A percentile compares a stretch with the other conserved stretches of the same genome.
phyloP scores from a whole-genome alignment of 1,140 invertebrate genomes.

The Drosophila sulfurigaster region DNA sequence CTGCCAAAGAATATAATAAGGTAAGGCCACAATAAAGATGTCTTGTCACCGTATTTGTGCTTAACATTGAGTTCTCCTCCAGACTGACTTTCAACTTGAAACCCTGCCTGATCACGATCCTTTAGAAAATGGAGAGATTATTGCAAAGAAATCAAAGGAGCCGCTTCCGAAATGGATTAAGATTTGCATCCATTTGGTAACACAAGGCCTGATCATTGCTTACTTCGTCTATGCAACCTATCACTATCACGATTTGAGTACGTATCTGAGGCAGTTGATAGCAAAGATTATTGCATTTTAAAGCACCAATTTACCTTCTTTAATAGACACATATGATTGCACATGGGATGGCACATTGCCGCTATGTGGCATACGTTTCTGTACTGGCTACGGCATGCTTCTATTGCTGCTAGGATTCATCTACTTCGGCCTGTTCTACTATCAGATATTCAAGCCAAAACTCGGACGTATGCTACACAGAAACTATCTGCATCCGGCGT shows the following conservation, averaged over 20 bases:
- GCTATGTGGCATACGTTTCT: conserved; percentile 85
- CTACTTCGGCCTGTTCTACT: conserved; percentile 89
- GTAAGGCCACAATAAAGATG: not conserved
- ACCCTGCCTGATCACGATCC: conserved; percentile 12
- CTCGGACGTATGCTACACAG: conserved; percentile 85
- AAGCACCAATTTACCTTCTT: not conserved
- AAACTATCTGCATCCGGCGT: conserved; percentile 51
- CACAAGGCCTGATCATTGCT: conserved; percentile 56
- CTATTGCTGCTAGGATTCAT: conserved; percentile 88
- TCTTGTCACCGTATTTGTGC: not conserved
- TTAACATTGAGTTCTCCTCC: not conserved
- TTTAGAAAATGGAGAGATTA: not conserved
- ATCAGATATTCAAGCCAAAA: conserved; percentile 87
- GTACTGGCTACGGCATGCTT: conserved; percentile 91
- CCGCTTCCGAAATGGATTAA: conserved; percentile 34
- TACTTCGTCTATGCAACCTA: conserved; percentile 80
- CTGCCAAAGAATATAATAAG: conserved; percentile 22
- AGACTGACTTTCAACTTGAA: conserved; percentile 51
- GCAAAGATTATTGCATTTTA: not conserved
- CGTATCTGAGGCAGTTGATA: conserved; percentile 11
- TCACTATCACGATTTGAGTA: conserved; percentile 70
- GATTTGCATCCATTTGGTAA: conserved; percentile 29
- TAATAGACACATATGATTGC: conserved; percentile 54
- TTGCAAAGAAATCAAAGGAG: conserved; percentile 20
- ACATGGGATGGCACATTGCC: not conserved